These are phyloP conservation scores for Scrobipalpa atriplicella DNA, from an alignment of 2,888 invertebrate species.

Conservation along the genomic window DNA sequence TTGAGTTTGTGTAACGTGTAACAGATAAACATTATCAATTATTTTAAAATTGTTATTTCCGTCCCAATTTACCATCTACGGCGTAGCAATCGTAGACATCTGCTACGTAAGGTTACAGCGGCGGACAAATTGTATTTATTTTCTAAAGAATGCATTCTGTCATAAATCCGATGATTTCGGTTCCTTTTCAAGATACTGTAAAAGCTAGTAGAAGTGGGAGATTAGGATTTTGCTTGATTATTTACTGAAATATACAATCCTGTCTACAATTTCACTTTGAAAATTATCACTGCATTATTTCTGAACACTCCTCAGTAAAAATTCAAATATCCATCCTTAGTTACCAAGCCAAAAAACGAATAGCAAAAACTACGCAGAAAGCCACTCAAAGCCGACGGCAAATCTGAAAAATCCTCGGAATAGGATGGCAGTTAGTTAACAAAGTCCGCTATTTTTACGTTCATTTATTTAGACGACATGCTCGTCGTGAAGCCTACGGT, in stretches of 20 bases:
- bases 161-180: too few species aligned
- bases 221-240: too few species aligned
- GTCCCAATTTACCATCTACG: neutral
- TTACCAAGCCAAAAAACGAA: neutral
- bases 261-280: too few species aligned
- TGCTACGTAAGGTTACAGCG: slow-evolving; percentile 28
- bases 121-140: neutral
- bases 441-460: neutral
- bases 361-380: neutral
- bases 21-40: too few species aligned
- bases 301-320: neutral
- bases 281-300: neutral
- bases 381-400: neutral
- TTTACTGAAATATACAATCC: too few species aligned
- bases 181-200: too few species aligned
- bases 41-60: neutral
- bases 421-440: neutral
- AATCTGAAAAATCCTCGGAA: neutral
- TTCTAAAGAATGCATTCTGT: too few species aligned
- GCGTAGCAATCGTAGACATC: slow-evolving; percentile 11
- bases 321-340: neutral
- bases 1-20: too few species aligned
- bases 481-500: neutral
- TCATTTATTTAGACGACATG: neutral
- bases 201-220: too few species aligned